phyloP scores from a whole-genome alignment of 2,888 invertebrate species.

The Agonum fuliginosum region DNA sequence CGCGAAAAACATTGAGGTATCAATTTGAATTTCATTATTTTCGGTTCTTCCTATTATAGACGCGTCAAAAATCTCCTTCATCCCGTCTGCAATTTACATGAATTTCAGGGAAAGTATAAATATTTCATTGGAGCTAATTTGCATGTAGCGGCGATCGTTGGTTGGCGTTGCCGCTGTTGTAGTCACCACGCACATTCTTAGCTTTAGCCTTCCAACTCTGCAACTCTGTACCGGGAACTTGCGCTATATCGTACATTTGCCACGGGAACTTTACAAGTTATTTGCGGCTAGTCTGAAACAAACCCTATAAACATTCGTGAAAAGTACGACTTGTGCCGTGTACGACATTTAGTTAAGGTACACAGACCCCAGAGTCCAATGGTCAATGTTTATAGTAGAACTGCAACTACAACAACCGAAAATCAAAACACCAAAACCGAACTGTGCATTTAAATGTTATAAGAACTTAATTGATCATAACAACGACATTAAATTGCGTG shows the following conservation, averaged over 20 bases:
- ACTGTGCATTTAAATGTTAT: not conserved
- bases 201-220: not conserved
- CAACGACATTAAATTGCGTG: not conserved
- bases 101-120: constrained; percentile 52
- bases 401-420: not conserved
- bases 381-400: not conserved
- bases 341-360: not conserved
- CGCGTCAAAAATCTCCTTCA: constrained; percentile 50
- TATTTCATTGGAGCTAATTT: constrained; percentile 49
- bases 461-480: not conserved
- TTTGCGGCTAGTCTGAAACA: constrained; percentile 33
- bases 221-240: not conserved
- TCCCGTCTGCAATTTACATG: constrained; percentile 50
- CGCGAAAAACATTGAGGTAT: constrained; percentile 49
- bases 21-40: constrained; percentile 56
- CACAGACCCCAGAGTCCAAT: not conserved
- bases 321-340: constrained; percentile 18
- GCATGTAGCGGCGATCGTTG: constrained; percentile 12
- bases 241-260: constrained; percentile 23
- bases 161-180: not conserved
- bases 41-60: constrained; percentile 46
- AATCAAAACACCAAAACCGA: not conserved
- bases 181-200: not conserved
- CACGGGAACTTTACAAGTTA: constrained; percentile 52
- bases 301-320: constrained; percentile 5